Evolutionary conservation across 64 coral and sea anemone genomes (phyloP).

Genomic region (Astreopora myriophthalma): DNA sequence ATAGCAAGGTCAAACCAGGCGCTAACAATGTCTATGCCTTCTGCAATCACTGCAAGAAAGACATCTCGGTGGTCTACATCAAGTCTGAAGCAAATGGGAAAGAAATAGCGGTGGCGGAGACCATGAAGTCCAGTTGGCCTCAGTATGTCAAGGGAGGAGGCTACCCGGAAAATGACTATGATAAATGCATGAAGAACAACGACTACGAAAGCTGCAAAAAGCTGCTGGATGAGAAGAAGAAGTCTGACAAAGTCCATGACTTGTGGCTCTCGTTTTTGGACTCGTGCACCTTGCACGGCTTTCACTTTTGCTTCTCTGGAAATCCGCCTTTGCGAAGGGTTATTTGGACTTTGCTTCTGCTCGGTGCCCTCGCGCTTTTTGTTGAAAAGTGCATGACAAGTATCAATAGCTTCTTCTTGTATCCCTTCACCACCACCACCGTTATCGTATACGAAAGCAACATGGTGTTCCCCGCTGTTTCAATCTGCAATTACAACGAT

Average conservation of each 20-base stretch:
- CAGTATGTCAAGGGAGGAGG: not conserved
- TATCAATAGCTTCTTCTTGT: constrained; percentile 74
- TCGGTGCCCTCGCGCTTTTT: constrained; percentile 82
- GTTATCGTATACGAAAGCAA: constrained; percentile 76
- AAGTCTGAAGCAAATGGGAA: constrained; percentile 69
- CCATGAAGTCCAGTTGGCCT: constrained; percentile 50
- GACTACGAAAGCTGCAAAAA: constrained; percentile 66
- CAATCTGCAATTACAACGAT: constrained; percentile 88
- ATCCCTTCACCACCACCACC: constrained; percentile 89
- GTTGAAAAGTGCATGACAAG: constrained; percentile 90
- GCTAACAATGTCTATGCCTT: constrained; percentile 57
- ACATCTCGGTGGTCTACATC: constrained; percentile 73
- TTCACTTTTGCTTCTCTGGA: constrained; percentile 84
- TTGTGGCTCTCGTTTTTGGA: constrained; percentile 78
- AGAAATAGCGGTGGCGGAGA: constrained; percentile 30
- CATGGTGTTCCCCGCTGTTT: constrained; percentile 77
- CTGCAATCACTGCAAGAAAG: constrained; percentile 77
- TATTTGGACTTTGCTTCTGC: constrained; percentile 78
- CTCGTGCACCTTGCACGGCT: constrained; percentile 81
- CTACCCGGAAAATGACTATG: constrained; percentile 63
- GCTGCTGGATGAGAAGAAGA: constrained; percentile 72
- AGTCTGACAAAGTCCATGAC: constrained; percentile 71
- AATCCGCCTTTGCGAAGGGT: constrained; percentile 79
- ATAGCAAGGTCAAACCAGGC: constrained; percentile 14
- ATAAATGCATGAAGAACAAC: constrained; percentile 48